These are phyloP conservation scores for Caenorhabditis brenneri DNA, from an alignment of 1,140 invertebrate genomes.

Conservation along the genomic window DNA sequence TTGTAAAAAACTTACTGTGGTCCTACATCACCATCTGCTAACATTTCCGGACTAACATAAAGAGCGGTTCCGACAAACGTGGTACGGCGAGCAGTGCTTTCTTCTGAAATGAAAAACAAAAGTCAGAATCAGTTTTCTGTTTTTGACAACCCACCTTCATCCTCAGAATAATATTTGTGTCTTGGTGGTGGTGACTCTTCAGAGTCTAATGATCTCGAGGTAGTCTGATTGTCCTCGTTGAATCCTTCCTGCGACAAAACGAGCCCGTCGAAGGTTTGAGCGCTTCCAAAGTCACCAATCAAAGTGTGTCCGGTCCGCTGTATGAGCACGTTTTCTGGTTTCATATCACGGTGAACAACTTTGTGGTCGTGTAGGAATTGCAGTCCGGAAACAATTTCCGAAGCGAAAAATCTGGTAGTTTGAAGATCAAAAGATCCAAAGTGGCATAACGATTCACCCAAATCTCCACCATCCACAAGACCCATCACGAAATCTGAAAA, in stretches of 20 bases:
- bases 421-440: constrained; percentile 77
- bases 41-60: constrained; percentile 93
- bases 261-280: constrained; percentile 77
- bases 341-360: constrained; percentile 83
- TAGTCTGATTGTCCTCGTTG: neutral
- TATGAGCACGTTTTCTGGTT: constrained; percentile 76
- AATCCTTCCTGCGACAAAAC: neutral
- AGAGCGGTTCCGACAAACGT: constrained; percentile 97
- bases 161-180: neutral
- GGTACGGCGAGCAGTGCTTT: constrained; percentile 72
- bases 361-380: constrained; percentile 87
- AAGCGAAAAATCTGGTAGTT: constrained; percentile 88
- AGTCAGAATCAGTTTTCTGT: too few species aligned
- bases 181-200: neutral
- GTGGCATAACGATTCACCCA: constrained; percentile 86
- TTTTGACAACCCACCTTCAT: neutral
- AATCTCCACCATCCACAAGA: constrained; percentile 90
- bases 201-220: neutral
- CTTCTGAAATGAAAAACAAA: neutral
- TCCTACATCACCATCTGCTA: constrained; percentile 80
- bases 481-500: constrained; percentile 85
- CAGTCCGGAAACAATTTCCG: constrained; percentile 86
- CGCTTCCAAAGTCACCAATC: constrained; percentile 89
- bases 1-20: constrained; percentile 58
- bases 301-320: constrained; percentile 93